Percentiles rank a stretch among this genome's conserved stretches.
phyloP scores from a whole-genome alignment of 2,113 vertebrate species.

The Stegostoma tigrinum region DNA sequence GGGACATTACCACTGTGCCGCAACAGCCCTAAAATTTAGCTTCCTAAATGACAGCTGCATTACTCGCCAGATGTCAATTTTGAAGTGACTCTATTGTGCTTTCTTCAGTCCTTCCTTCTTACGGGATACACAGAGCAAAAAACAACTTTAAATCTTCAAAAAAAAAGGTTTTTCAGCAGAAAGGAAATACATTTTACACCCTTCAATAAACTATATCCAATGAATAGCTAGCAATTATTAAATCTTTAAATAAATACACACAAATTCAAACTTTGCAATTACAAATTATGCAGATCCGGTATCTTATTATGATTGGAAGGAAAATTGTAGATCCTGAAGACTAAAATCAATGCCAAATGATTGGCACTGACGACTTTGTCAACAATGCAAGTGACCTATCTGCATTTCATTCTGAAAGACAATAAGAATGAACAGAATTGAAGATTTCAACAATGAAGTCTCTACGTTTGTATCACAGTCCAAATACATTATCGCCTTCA shows the following conservation, averaged over 20 bases:
- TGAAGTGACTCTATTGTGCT: background rate
- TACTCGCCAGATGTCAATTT: background rate
- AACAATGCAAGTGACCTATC: background rate
- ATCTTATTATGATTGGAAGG: background rate
- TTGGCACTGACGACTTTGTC: background rate
- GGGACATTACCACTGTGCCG: too few relatives aligned
- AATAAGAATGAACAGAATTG: background rate
- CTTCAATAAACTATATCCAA: background rate
- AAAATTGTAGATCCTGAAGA: background rate
- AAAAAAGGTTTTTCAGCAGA: background rate
- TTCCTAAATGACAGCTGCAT: conserved; percentile 3
- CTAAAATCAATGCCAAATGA: background rate
- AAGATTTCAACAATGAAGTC: background rate
- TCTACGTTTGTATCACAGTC: background rate
- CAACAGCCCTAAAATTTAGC: rapidly evolving
- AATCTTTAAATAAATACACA: background rate
- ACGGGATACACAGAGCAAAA: background rate
- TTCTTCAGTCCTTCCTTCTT: background rate
- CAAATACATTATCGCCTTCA: background rate
- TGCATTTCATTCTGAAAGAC: background rate
- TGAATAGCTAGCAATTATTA: background rate
- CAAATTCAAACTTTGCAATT: too few relatives aligned
- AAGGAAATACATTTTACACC: background rate
- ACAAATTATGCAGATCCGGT: background rate
- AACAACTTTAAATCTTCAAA: background rate